Conservation (phyloP, 2,113 vertebrate species). For the human (Homo sapiens) region GRCh38 chr20:40333501-40334000, state of each 20-base stretch:
- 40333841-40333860: background rate
- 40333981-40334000: background rate
- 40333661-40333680: rapidly evolving
- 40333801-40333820: background rate
- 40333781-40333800: background rate
- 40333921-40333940: background rate
- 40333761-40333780: background rate
- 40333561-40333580: background rate
- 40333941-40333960: background rate
- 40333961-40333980: background rate
- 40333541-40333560: background rate
- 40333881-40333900: background rate
- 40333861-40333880: background rate
- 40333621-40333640: background rate
- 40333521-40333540: background rate
- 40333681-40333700: background rate
- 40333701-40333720: background rate
- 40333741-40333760: background rate
- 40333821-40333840: background rate
- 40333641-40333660: background rate
- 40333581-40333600: background rate
- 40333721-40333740: background rate
- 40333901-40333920: background rate
- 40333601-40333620: background rate
- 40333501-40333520: background rate